Evolutionary conservation across 1,140 invertebrate species (phyloP), one percentile per base, ranked within the genome.

Genomic region (Aphelinus certus): DNA sequence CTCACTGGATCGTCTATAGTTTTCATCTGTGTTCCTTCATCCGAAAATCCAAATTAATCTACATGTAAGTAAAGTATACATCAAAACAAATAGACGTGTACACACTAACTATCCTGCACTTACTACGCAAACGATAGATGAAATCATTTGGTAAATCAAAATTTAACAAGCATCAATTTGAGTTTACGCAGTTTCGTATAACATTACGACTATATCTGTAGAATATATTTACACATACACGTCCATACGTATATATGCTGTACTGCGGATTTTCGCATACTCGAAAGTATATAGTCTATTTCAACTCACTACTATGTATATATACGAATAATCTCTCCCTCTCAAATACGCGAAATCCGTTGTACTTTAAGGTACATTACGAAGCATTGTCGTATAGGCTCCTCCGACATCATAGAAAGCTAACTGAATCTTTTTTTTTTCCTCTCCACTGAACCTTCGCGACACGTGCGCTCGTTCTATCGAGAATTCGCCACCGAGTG

Each of bases 351-450:
- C 67, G 42, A 46, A 6, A 49, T 56, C 7, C 4, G 49, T 9
- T 69, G 46, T 42, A 60, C 10, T 57, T 42, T 65, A 56, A 58
- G 55, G 46, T 73, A 73, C 55, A 66, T 9, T n/a, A 58, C 45
- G 56, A 73, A 73, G 57, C 56, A 58, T 58, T 45, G 1, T 58
- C 62, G 7, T 67, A 66, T 73, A 26, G 26, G 26, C 26, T 26
- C 26, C 26, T 26, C 26, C 26, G 26, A 26, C 26, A 26, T 49
- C 61, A 63, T 63, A 48, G 6, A 60, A 60, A 73, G 53, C 47
- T 73, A 53, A 6, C 56, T 26, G 26, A 26, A 26, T 26, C 26
- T 26, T 26, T 67, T 55, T 9, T 26, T 26, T 53, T 51, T 68
- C 58, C 48, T 49, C 64, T 57, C 26, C 57, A 58, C 46, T 72